Evolutionary conservation across 2,113 vertebrate species (phyloP), one percentile per base, ranked within the genome.

Genomic region (Rutilus rutilus): DNA sequence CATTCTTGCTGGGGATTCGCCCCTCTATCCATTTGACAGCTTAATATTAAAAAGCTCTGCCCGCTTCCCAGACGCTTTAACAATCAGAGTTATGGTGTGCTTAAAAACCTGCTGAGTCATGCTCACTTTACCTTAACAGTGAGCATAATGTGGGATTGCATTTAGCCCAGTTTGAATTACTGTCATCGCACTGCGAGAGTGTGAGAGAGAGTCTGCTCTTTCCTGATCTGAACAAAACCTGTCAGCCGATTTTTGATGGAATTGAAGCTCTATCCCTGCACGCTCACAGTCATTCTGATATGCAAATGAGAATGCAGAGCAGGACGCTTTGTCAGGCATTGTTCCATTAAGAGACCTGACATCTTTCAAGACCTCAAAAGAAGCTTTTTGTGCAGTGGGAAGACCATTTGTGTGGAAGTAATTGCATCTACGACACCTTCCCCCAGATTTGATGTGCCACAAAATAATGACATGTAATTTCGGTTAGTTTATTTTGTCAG

Each of bases 101-200:
- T 86, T 85, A 52, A 78, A 87, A 88, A 80, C 73, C 83, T 90
- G 87, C 89, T 86, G 89, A 87, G 71, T 88, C 89, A 85, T 62
- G 78, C 62, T 78, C 65, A 27, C 83, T 83, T 85, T 83, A 82
- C 77, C 73, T 81, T 67, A 87, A 67, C 86, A 74, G 85, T 75
- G 79, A 84, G 82, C 86, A 77, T 85, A 39, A 86, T 87, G 83
- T 69, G 30, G 64, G 86, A 83, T 78, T 77, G 52, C 75, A 76
- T 84, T 87, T 84, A 83, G 85, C 67, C 59, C 67, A 59, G 78
- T 80, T 75, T 83, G 83, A 88, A 84, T 90, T 82, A 86, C 76
- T 88, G 86, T 86, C 89, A 85, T 54, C 8, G 57, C 4, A 0
- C 69, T 30, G 14, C 21, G 23, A 23, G 57, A 21, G 27, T 25